Conservation (phyloP, 2,113 vertebrate genomes). For the Microtus ochrogaster region DNA sequence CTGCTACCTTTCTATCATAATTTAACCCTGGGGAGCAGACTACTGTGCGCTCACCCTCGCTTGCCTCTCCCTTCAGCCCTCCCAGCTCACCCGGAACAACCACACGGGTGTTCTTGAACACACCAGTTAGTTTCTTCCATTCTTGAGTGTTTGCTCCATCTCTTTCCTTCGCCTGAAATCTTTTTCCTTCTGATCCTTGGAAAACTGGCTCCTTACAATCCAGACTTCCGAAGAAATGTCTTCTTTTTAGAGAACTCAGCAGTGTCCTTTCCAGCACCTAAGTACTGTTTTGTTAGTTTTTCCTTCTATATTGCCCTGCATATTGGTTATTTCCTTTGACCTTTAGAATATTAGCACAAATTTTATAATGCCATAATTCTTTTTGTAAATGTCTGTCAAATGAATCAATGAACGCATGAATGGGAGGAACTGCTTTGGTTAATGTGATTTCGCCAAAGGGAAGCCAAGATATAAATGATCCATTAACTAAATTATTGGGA, state of each 20-base stretch:
- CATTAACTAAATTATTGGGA: not conserved
- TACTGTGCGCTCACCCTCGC: not conserved
- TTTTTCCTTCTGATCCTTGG: slow-evolving; percentile 40
- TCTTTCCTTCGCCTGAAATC: not conserved
- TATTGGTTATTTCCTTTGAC: not conserved
- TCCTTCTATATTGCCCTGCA: not conserved
- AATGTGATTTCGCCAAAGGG: not conserved
- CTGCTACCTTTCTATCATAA: not conserved
- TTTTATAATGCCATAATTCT: not conserved
- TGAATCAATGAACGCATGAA: not conserved
- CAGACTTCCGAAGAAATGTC: not conserved
- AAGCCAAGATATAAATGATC: not conserved
- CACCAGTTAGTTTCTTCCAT: not conserved
- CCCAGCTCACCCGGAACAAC: not conserved
- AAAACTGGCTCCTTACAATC: not conserved
- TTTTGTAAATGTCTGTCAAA: not conserved
- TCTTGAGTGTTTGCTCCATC: not conserved
- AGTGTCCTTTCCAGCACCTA: not conserved
- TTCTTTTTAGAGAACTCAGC: not conserved
- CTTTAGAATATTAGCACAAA: not conserved
- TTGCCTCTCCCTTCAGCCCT: not conserved
- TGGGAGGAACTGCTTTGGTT: not conserved
- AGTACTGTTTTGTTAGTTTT: not conserved
- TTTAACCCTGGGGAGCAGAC: not conserved
- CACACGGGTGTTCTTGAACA: not conserved